phyloP scores from a whole-genome alignment of 2,113 vertebrate species.

The Ammodytes dubius region DNA sequence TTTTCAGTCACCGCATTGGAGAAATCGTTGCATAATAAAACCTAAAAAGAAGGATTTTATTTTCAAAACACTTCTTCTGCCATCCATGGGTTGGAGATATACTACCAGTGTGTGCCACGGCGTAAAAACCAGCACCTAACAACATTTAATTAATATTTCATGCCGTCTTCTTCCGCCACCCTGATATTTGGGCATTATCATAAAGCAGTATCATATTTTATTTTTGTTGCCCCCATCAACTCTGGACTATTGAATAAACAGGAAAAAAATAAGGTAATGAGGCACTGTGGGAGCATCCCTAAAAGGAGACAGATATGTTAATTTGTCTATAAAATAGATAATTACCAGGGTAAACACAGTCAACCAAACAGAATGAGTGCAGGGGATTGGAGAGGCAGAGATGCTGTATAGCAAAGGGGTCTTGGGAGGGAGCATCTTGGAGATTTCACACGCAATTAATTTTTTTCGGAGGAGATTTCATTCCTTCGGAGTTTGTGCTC shows the following conservation, averaged over 20 bases:
- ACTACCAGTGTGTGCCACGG: not conserved
- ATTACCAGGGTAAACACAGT: not conserved
- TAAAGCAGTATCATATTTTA: slow-evolving; percentile 8
- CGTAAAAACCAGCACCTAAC: slow-evolving; percentile 12
- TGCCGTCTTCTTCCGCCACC: not conserved
- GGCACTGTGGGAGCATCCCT: slow-evolving; percentile 10
- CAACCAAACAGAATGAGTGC: not conserved
- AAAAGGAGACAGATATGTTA: not conserved
- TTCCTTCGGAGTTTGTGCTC: not conserved
- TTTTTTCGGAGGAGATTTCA: not conserved
- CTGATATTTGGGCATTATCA: slow-evolving; percentile 19
- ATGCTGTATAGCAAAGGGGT: not conserved
- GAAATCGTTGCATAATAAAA: not conserved
- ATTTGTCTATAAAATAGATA: not conserved
- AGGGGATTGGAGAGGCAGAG: not conserved
- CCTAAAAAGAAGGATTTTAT: not conserved
- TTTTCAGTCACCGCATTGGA: not conserved
- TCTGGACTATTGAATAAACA: not conserved
- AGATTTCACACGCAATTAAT: slow-evolving; percentile 3
- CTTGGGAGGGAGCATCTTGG: not conserved
- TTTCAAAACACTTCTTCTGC: not conserved
- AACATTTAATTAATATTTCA: slow-evolving; percentile 49
- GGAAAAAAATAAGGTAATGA: slow-evolving; percentile 24
- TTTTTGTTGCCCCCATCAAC: not conserved
- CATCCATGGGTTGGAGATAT: not conserved